Evolutionary conservation across 2,797 vertebrate species (phyloP).

Genomic region (Pipistrellus pygmaeus): DNA sequence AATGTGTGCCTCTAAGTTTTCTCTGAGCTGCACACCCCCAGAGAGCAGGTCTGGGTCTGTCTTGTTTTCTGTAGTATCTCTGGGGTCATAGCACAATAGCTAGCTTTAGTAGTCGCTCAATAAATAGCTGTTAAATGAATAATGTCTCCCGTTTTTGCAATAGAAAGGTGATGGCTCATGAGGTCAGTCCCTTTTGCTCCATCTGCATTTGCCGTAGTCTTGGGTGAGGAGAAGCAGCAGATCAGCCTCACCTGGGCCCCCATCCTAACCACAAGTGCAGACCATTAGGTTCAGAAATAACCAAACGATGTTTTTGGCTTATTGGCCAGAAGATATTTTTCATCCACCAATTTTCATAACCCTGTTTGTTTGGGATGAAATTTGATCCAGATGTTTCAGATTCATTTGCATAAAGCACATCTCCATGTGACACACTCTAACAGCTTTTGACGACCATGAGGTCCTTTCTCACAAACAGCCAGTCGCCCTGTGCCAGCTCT

Average conservation of each 20-base stretch:
- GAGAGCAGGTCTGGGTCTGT: not conserved
- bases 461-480: constrained; percentile 62
- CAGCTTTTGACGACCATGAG: constrained; percentile 71
- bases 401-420: constrained; percentile 78
- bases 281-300: constrained; percentile 22
- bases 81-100: not conserved
- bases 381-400: constrained; percentile 76
- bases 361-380: constrained; percentile 68
- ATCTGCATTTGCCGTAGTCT: not conserved
- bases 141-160: not conserved
- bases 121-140: not conserved
- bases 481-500: constrained; percentile 55
- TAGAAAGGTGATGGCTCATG: not conserved
- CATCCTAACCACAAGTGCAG: not conserved
- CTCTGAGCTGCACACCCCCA: not conserved
- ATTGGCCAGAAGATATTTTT: constrained; percentile 56
- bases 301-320: not conserved
- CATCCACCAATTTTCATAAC: constrained; percentile 66
- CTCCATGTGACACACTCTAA: constrained; percentile 57
- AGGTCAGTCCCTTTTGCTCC: not conserved
- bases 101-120: not conserved
- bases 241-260: not conserved
- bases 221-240: not conserved
- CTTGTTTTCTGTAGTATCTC: not conserved
- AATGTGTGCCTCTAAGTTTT: not conserved